These are phyloP conservation scores for Cololabis saira DNA, from an alignment of 2,113 vertebrate species.

Conservation along the genomic window DNA sequence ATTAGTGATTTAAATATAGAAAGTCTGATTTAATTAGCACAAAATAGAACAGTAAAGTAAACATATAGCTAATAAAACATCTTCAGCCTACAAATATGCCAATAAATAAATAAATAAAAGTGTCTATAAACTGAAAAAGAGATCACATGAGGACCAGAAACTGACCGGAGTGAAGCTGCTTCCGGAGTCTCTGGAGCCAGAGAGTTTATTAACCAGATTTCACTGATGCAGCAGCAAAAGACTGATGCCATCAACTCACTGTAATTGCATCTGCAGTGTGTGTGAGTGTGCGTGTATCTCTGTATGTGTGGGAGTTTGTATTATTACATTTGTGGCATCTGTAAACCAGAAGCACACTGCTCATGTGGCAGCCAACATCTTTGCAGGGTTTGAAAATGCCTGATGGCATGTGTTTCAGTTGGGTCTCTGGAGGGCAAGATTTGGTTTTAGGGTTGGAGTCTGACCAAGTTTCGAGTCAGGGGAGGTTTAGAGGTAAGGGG, in stretches of 20 bases:
- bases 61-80: neutral
- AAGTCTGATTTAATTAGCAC: too few species aligned
- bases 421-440: neutral
- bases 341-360: neutral
- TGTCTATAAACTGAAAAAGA: neutral
- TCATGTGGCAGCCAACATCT: neutral
- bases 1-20: too few species aligned
- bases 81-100: neutral
- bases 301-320: neutral
- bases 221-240: slow-evolving; percentile 55
- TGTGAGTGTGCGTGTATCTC: slow-evolving; percentile 22
- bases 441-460: slow-evolving; percentile 1
- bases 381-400: neutral
- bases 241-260: slow-evolving; percentile 54
- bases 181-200: slow-evolving; percentile 53
- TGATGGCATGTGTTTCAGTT: neutral
- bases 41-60: neutral
- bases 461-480: neutral
- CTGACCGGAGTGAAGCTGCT: slow-evolving; percentile 3
- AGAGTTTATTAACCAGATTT: slow-evolving; percentile 67
- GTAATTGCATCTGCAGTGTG: slow-evolving; percentile 62
- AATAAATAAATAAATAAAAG: neutral
- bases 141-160: neutral
- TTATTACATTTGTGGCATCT: neutral
- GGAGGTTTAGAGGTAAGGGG: neutral